Base-by-base conservation (phyloP, 2,113 vertebrate genomes). In the Zosterops lateralis region DNA sequence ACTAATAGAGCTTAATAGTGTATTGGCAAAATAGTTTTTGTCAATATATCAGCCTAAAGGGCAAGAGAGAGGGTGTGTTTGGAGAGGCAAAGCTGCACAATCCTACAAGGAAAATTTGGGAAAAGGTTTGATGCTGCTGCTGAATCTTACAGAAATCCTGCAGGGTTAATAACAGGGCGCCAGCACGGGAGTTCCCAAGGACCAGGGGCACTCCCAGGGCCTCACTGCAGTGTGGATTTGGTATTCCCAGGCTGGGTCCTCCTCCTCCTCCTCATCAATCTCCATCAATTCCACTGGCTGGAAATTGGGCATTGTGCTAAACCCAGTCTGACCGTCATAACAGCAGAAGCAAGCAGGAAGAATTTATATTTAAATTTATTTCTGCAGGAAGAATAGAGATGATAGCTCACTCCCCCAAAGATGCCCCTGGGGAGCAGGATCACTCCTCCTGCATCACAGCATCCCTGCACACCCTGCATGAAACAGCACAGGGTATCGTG, bases 1-100 rank as follows among this genome's bases (percentile, higher is more conserved):
- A 94, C 79, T 31, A 89, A 71, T 1, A 84, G 34, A 24, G 79
- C 93, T 95, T 91, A 97, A 97, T 3, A 25, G 67, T 44, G n/a
- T 29, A 44, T 42, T 53, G 66, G 74, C 10, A 31, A 96, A 94
- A 89, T 8, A 54, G 38, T 20, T 85, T 77, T n/a, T 58, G n/a
- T 47, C 81, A 48, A 38, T 92, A 87, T 29, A 78, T 51, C 65
- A 81, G 45, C 53, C 51, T 36, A 17, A 73, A 83, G 84, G 57
- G 60, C 42, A 67, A 66, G 53, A 48, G 8, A 17, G 12, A 5
- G 61, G 14, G 10, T 16, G 74, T 12, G 47, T 26, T 15, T 36
- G 36, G 91, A 87, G 57, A 67, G n/a, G 57, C 21, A 36, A 67
- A 95, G 60, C 64, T 6, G 10, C 67, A 7, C 32, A 40, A 44